phyloP scores from a whole-genome alignment of 2,797 vertebrate genomes.

The Vespertilio murinus region DNA sequence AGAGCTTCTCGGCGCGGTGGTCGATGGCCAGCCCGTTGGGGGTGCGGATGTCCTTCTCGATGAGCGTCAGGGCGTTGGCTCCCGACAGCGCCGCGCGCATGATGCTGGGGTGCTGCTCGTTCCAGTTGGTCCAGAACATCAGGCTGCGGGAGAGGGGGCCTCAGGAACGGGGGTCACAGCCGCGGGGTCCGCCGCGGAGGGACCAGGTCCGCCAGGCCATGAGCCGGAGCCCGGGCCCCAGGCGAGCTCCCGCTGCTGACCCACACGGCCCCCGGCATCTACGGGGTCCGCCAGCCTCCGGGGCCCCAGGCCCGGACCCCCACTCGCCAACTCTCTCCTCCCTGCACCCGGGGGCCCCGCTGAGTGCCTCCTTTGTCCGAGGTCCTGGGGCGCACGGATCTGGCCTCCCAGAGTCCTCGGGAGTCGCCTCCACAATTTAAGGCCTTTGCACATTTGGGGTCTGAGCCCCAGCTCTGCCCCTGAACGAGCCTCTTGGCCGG shows the following conservation, averaged over 20 bases:
- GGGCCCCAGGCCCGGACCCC: neutral
- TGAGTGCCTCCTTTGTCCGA: neutral
- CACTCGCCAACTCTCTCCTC: neutral
- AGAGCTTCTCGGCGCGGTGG: conserved; percentile 96
- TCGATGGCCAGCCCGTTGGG: conserved; percentile 97
- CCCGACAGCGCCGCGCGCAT: conserved; percentile 95
- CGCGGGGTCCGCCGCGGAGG: rapidly evolving
- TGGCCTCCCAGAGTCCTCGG: neutral
- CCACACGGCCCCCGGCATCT: rapidly evolving
- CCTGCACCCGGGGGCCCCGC: neutral
- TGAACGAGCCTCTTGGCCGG: neutral
- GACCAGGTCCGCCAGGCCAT: neutral
- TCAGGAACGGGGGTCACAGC: neutral
- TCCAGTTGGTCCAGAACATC: conserved; percentile 99
- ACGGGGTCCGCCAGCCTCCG: neutral
- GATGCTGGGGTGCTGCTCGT: conserved; percentile 96
- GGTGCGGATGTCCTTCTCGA: conserved; percentile 95
- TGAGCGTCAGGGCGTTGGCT: conserved; percentile 94
- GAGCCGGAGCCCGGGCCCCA: neutral
- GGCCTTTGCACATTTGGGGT: neutral
- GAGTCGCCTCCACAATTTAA: neutral
- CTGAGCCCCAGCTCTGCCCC: neutral
- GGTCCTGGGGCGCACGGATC: neutral
- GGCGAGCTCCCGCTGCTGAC: neutral
- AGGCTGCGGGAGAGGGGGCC: conserved; percentile 70